Conservation (phyloP, 92 coral and sea anemone species). For the Zoanthus solanderi region DNA sequence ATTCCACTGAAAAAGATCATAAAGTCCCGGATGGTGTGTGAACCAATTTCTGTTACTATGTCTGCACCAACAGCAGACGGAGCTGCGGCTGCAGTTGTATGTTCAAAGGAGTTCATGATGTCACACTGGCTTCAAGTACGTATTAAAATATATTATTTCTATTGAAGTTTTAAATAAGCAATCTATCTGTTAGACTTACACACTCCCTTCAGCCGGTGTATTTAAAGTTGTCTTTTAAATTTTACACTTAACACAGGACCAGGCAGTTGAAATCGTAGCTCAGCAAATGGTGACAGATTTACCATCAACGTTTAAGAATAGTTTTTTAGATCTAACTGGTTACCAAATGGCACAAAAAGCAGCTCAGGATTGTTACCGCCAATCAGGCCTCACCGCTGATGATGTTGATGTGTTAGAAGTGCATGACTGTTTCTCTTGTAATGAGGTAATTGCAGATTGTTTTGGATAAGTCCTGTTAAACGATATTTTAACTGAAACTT, state of each 20-base stretch:
- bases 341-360: conserved; percentile 85
- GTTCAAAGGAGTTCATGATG: conserved; percentile 78
- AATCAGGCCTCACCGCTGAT: conserved; percentile 63
- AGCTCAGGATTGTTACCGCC: conserved; percentile 72
- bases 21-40: conserved; percentile 65
- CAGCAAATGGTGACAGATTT: conserved; percentile 91
- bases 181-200: no score
- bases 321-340: conserved; percentile 78
- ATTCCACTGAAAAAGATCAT: conserved; percentile 68
- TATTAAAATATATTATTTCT: neutral
- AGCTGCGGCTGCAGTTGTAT: conserved; percentile 86
- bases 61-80: conserved; percentile 92
- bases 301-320: conserved; percentile 78
- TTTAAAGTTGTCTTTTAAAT: no score
- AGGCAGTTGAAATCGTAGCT: conserved; percentile 85
- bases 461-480: no score
- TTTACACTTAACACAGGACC: conserved; percentile 46
- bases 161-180: no score
- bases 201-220: no score
- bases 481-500: no score
- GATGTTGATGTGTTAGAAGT: conserved; percentile 87
- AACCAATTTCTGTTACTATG: conserved; percentile 79
- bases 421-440: conserved; percentile 88
- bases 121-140: conserved; percentile 78
- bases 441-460: conserved; percentile 64